Evolutionary conservation across 2,113 vertebrate species (phyloP), one percentile per base, ranked within the genome.

Genomic region (Coryphaenoides rupestris): DNA sequence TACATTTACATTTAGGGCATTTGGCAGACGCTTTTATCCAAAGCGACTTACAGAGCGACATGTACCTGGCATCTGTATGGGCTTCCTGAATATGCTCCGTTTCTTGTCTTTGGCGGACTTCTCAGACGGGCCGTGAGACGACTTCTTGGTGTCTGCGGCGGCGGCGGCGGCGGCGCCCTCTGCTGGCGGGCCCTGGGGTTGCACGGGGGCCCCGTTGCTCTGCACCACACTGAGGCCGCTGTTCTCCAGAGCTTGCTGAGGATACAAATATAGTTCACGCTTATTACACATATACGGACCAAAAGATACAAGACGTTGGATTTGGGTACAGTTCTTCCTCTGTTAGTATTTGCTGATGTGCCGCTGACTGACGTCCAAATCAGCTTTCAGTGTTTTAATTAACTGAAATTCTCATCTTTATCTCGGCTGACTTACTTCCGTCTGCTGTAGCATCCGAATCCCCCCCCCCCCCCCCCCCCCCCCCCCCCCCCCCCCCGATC

Each of bases 191-290:
- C 83, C 86, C 71, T 88, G 90, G 2, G 78, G 3, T 13, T 87
- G 64, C 80, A 90, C 91, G 46, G 86, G 22, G 1, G 86, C 85
- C 62, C 67, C 68, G 19, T 91, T 79, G 60, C 92, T 91, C 68
- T 94, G 12, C 85, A 90, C 88, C 90, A 92, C 80, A 62, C 94
- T 98, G 73, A 99, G 89, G 4, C 97, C 97, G 19, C 96, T 98
- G 91, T 99, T 99, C 89, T 98, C 96, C 88, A 99, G 88, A 66
- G 97, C 97, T 99, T 99, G 97, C 97, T 99, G 85, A 33, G 79
- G 71, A 63, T 73, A n/a, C n/a, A n/a, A 7, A 40, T 12, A 40
- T 40, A 12, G 7, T 40, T 40, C 33, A 12, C 13, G 13, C 9
- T 40, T 40, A n/a, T n/a, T n/a, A n/a, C n/a, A n/a, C 1, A 22